These are phyloP conservation scores for Lumbricus terrestris DNA, from an alignment of 2,888 invertebrate species.

Conservation along the genomic window DNA sequence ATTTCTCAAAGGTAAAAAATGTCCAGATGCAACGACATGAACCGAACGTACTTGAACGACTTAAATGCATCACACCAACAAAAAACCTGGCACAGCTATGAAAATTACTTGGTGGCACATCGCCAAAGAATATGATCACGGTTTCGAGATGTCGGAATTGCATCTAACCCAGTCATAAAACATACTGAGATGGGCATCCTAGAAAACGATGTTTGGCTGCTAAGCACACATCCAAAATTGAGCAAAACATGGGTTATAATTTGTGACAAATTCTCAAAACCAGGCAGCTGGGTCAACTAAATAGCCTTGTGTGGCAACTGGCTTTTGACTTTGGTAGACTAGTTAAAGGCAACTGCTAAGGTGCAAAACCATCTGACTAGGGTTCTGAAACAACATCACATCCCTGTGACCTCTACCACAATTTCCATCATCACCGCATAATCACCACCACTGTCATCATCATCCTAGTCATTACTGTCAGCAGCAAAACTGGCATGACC, in stretches of 20 bases:
- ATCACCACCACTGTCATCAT: conserved; percentile 3
- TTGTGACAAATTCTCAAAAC: neutral
- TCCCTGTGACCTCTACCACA: neutral
- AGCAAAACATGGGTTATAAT: neutral
- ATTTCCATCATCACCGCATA: neutral
- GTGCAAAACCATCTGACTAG: neutral
- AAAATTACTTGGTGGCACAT: neutral
- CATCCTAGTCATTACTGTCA: neutral
- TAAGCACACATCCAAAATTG: neutral
- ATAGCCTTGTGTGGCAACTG: neutral
- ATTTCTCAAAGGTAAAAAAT: neutral
- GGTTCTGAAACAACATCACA: neutral
- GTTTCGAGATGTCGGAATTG: neutral
- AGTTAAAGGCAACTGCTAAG: neutral
- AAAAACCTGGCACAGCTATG: neutral
- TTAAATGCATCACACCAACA: neutral
- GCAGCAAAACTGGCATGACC: neutral
- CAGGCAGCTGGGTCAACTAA: neutral
- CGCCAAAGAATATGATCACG: neutral
- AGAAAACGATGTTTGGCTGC: neutral
- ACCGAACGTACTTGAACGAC: neutral
- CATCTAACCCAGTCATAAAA: neutral
- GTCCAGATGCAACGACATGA: neutral
- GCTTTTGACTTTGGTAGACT: neutral
- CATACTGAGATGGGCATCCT: neutral